Base-by-base conservation (phyloP, 2,113 vertebrate species). In the Genyomyrus donnyi region DNA sequence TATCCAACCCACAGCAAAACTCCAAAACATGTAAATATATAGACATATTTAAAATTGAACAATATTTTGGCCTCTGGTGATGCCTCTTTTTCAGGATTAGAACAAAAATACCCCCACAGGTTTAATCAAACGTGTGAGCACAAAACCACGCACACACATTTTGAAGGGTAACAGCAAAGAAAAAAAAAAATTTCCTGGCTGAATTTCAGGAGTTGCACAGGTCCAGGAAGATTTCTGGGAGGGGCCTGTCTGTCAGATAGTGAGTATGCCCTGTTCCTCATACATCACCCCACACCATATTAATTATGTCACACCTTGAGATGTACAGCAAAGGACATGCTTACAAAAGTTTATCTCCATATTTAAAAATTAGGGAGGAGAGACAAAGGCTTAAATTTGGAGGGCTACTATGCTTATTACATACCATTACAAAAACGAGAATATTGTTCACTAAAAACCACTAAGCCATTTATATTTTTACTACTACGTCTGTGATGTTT, bases 281-380 rank as follows among this genome's bases (percentile, higher is more conserved):
- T 96, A 96, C 95, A 96, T 96, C 96, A 96, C 90, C 92, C 42
- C 90, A 93, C 93, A 90, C 91, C 94, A 94, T 95, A 96, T 96
- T 96, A 95, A 96, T 96, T 96, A 96, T 95, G 92, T 92, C 93
- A 94, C 94, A 95, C 95, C 95, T 96, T 96, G 95, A 96, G 93
- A 94, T 77, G 77, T 93, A 96, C 96, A 95, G 95, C 91, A 96
- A 93, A 96, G 95, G 95, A 94, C 96, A 95, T 88, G 24, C 91
- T 93, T 91, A 85, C 52, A 56, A 66, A 88, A 46, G 42, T 70
- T 91, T 90, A 74, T 88, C 88, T 86, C 89, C 17, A 8, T 50
- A 53, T 89, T 49, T 89, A 70, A 86, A 90, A 58, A 45, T 24
- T 31, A 15, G 66, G 84, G 62, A 88, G 31, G 13, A 58, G 39